Percentiles rank a stretch among this genome's conserved stretches.
These are phyloP conservation scores for Pituophis catenifer DNA, from an alignment of 2,113 vertebrate species.

Conservation along the genomic window DNA sequence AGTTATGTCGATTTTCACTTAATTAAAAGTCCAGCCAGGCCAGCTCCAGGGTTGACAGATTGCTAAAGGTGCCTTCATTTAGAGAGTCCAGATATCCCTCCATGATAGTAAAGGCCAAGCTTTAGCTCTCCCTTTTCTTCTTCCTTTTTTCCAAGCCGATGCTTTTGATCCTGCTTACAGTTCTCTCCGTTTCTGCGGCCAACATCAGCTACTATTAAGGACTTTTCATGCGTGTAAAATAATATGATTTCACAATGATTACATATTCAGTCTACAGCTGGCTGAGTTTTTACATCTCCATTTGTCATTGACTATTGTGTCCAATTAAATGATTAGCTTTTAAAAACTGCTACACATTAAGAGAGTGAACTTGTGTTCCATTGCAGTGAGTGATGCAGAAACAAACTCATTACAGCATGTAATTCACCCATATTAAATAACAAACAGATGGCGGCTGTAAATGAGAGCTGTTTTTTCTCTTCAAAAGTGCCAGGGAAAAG, in stretches of 20 bases:
- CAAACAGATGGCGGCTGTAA: conserved; percentile 99
- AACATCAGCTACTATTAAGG: conserved; percentile 94
- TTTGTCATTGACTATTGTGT: conserved; percentile 99
- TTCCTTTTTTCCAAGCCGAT: conserved; percentile 46
- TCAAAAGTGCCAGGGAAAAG: conserved; percentile 91
- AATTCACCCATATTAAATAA: conserved; percentile 99
- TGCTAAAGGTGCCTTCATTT: conserved; percentile 35
- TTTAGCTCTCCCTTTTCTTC: not conserved
- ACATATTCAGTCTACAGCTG: conserved; percentile 99
- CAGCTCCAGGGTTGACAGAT: no score
- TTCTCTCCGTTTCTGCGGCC: conserved; percentile 71
- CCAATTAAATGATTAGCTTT: conserved; percentile 99
- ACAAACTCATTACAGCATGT: conserved; percentile 99
- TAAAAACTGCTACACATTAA: conserved; percentile 98
- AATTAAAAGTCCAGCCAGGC: no score
- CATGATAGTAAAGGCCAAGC: conserved; percentile 59
- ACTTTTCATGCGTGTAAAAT: conserved; percentile 99
- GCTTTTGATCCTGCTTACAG: conserved; percentile 59
- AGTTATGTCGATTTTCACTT: no score
- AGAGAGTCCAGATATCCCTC: conserved; percentile 50
- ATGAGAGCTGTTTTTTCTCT: conserved; percentile 97
- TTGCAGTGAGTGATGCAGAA: conserved; percentile 98
- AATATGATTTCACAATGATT: conserved; percentile 99
- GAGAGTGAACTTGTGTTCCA: conserved; percentile 99
- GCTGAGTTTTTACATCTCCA: conserved; percentile 99